Percentiles rank a stretch among this genome's conserved stretches.
phyloP scores from a whole-genome alignment of 2,797 vertebrate genomes.

The Periophthalmus magnuspinnatus region DNA sequence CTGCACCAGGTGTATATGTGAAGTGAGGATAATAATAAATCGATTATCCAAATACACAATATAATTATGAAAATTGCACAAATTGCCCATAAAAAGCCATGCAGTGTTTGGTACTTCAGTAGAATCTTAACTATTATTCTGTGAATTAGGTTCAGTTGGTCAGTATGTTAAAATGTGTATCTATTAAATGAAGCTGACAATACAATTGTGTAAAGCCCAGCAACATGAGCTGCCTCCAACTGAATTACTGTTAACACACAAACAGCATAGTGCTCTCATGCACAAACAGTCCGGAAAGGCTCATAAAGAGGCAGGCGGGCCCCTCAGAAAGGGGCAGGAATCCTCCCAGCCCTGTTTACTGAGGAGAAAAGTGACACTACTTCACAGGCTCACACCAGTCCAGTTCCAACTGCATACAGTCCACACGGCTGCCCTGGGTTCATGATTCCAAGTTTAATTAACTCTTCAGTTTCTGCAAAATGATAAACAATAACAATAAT shows the following conservation, averaged over 20 bases:
- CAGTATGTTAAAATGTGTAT: slow-evolving; percentile 24
- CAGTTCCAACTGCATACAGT: slow-evolving; percentile 26
- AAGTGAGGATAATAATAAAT: background rate
- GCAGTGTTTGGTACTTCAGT: background rate
- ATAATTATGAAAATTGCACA: background rate
- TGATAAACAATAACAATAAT: background rate
- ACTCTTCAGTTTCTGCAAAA: background rate
- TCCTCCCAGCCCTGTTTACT: slow-evolving; percentile 76
- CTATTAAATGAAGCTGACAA: slow-evolving; percentile 49
- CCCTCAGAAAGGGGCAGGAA: slow-evolving; percentile 77
- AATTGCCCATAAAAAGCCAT: background rate
- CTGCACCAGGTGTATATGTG: background rate
- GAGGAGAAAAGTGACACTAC: slow-evolving; percentile 76
- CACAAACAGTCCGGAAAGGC: slow-evolving; percentile 71
- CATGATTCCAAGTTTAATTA: slow-evolving; percentile 1
- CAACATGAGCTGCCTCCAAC: slow-evolving; percentile 62
- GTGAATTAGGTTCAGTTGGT: slow-evolving; percentile 15
- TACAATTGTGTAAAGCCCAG: slow-evolving; percentile 63
- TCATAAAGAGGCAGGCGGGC: slow-evolving; percentile 81
- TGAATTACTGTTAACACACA: slow-evolving; percentile 52
- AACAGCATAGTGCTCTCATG: slow-evolving; percentile 49
- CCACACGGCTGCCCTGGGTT: slow-evolving; percentile 16
- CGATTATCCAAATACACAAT: background rate
- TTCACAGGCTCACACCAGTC: slow-evolving; percentile 57
- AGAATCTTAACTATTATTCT: background rate